phyloP scores from a whole-genome alignment of 1,140 invertebrate genomes.

The Drosophila sturtevanti region DNA sequence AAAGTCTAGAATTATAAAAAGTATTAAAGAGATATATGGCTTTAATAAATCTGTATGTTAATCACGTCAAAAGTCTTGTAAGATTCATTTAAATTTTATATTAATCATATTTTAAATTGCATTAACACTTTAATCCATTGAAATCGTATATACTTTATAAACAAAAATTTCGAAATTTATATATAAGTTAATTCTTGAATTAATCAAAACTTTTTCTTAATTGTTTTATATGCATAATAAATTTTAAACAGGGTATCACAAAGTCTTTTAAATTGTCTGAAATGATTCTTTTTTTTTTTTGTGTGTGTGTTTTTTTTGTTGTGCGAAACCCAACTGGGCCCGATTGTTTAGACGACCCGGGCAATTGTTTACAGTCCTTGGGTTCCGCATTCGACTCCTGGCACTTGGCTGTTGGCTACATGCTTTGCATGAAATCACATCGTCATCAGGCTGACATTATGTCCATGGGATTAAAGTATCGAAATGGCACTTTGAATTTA shows the following conservation, averaged over 20 bases:
- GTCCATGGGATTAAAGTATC: constrained; percentile 79
- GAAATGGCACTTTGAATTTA: constrained; percentile 78
- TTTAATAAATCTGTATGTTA: too few relatives aligned
- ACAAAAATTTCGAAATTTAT: too few relatives aligned
- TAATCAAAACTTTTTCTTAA: too few relatives aligned
- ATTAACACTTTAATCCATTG: too few relatives aligned
- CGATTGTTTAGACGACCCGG: constrained; percentile 68
- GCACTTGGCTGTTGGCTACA: constrained; percentile 51
- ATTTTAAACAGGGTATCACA: background rate
- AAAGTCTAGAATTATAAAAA: too few relatives aligned
- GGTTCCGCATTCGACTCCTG: constrained; percentile 50
- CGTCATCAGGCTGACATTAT: constrained; percentile 79
- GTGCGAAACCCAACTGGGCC: constrained; percentile 32
- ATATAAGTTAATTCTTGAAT: too few relatives aligned
- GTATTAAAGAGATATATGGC: too few relatives aligned
- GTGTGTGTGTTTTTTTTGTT: constrained; percentile 5
- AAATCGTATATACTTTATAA: too few relatives aligned
- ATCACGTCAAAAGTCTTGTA: too few relatives aligned
- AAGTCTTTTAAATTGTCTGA: background rate
- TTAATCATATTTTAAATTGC: too few relatives aligned
- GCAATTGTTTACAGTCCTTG: constrained; percentile 80
- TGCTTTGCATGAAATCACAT: constrained; percentile 80
- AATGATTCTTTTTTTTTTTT: background rate
- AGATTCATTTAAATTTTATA: too few relatives aligned
- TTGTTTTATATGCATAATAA: too few relatives aligned